These are phyloP conservation scores for Tiliacea aurago DNA, from an alignment of 2,888 invertebrate genomes.

Conservation along the genomic window DNA sequence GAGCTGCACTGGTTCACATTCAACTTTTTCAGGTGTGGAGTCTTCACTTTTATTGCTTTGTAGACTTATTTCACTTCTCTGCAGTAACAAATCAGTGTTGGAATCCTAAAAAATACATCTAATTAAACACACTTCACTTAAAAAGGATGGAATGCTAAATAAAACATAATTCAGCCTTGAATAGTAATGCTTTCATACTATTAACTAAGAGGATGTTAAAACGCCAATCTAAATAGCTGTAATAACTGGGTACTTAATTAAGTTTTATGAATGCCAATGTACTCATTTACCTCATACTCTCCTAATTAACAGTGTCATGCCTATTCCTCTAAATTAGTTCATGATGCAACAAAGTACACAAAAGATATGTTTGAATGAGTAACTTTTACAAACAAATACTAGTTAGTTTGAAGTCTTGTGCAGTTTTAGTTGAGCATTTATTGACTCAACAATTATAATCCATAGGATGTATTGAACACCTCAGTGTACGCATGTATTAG, in stretches of 20 bases:
- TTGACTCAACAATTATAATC: conserved; percentile 20
- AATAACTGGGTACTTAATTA: conserved; percentile 61
- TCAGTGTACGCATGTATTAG: conserved; percentile 12
- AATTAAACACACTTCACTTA: conserved; percentile 17
- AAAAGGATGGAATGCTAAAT: conserved; percentile 32
- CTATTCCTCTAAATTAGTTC: conserved; percentile 47
- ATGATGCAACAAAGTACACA: conserved; percentile 47
- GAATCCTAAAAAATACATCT: conserved; percentile 74
- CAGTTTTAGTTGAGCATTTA: conserved; percentile 21
- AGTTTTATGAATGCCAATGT: conserved; percentile 68
- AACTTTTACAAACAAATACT: conserved; percentile 16
- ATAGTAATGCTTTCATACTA: conserved; percentile 64
- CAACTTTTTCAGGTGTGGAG: conserved; percentile 76
- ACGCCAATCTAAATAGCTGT: conserved; percentile 62
- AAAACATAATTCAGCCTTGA: conserved; percentile 64
- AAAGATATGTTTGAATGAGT: conserved; percentile 34
- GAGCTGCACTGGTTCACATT: conserved; percentile 84
- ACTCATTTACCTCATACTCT: conserved; percentile 65
- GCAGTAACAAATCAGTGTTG: conserved; percentile 83
- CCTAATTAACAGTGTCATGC: conserved; percentile 61
- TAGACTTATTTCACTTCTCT: conserved; percentile 82
- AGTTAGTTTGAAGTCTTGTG: conserved; percentile 6
- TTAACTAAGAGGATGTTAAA: conserved; percentile 66
- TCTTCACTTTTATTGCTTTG: conserved; percentile 82
- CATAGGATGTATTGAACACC: conserved; percentile 24